Conservation (phyloP, 2,113 vertebrate genomes). For the Elachura formosa region DNA sequence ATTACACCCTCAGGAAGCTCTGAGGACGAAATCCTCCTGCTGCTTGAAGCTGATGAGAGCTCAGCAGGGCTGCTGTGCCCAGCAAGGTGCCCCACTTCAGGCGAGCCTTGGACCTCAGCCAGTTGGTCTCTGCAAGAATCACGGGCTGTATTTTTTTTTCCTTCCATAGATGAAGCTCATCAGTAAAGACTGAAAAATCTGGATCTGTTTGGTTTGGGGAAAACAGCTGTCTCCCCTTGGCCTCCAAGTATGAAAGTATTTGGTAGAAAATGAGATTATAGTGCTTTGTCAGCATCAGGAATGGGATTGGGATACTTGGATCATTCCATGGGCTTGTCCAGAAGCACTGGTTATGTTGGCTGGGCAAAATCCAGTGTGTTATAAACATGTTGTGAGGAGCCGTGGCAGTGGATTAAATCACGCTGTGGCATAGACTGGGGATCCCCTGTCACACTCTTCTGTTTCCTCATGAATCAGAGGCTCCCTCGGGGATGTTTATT, state of each 20-base stretch:
- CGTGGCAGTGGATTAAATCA: not conserved
- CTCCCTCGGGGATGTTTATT: not conserved
- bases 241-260: not conserved
- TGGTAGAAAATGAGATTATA: not conserved
- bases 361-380: not conserved
- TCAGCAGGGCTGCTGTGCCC: not conserved
- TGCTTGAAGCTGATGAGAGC: constrained; percentile 8
- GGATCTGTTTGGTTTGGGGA: not conserved
- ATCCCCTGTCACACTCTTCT: not conserved
- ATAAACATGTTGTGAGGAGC: not conserved
- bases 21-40: not conserved
- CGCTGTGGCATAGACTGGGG: not conserved
- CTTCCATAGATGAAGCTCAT: not conserved
- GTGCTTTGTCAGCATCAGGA: not conserved
- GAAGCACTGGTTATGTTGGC: not conserved
- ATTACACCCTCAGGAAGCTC: not conserved
- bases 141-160: not conserved
- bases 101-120: not conserved
- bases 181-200: not conserved
- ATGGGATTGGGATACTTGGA: not conserved
- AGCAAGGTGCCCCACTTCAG: not conserved
- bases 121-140: not conserved
- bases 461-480: not conserved
- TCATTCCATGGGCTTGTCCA: not conserved
- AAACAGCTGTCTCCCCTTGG: not conserved